These are phyloP conservation scores for Drosophila chauvacae DNA, from an alignment of 1,140 invertebrate genomes.

Conservation along the genomic window DNA sequence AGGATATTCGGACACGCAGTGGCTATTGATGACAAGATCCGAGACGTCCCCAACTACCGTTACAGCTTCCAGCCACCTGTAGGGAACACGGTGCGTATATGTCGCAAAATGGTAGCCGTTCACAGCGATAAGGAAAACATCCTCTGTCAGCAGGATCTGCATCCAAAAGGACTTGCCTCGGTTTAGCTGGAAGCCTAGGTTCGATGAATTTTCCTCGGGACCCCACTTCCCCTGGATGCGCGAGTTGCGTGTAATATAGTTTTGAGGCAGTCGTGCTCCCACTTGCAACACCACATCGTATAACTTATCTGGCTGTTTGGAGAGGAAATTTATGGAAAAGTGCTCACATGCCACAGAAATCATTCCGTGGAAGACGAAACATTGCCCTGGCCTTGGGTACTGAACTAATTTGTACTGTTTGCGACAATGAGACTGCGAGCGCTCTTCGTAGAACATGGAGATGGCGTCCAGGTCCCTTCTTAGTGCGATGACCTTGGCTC, in stretches of 20 bases:
- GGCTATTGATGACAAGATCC: conserved; percentile 49
- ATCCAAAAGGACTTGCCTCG: conserved; percentile 83
- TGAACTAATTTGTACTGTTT: conserved; percentile 33
- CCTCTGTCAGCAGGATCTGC: conserved; percentile 80
- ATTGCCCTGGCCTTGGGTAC: conserved; percentile 45
- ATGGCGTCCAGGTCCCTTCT: conserved; percentile 48
- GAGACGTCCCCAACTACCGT: conserved; percentile 56
- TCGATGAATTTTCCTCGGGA: conserved; percentile 87
- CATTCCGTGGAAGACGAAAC: conserved; percentile 65
- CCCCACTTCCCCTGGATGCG: conserved; percentile 87
- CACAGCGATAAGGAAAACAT: conserved; percentile 86
- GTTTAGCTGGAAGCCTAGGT: conserved; percentile 68
- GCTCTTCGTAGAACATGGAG: conserved; percentile 62
- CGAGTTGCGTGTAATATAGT: conserved; percentile 90
- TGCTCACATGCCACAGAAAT: conserved; percentile 57
- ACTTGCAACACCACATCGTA: conserved; percentile 91
- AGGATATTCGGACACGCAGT: conserved; percentile 60
- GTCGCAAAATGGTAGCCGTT: conserved; percentile 89
- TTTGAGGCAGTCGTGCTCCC: conserved; percentile 89
- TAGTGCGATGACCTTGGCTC: conserved; percentile 39
- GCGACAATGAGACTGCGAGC: conserved; percentile 25
- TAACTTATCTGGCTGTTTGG: background rate
- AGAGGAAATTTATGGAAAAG: conserved; percentile 58
- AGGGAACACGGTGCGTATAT: conserved; percentile 87
- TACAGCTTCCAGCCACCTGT: conserved; percentile 84